phyloP scores from a whole-genome alignment of 2,113 vertebrate species.

The Spea multiplicata region DNA sequence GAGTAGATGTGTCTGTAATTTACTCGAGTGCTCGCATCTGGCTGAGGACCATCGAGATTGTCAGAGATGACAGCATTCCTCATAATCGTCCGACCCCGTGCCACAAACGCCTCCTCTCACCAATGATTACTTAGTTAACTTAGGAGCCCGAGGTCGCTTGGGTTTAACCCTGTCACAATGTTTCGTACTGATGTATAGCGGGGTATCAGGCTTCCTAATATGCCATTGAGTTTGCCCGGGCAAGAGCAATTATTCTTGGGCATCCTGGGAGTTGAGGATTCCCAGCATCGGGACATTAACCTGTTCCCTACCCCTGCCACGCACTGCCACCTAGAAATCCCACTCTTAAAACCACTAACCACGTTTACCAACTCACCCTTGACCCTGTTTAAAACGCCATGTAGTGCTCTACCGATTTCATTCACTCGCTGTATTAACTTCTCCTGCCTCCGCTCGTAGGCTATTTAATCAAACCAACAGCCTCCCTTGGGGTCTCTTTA shows the following conservation, averaged over 20 bases:
- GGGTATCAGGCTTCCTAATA: background rate
- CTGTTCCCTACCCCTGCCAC: too few relatives aligned
- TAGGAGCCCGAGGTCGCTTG: background rate
- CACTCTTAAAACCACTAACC: too few relatives aligned
- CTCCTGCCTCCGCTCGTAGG: background rate
- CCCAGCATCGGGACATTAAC: too few relatives aligned
- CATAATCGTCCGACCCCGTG: background rate
- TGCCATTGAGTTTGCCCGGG: too few relatives aligned
- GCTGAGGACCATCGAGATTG: background rate
- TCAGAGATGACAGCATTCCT: background rate
- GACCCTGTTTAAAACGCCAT: too few relatives aligned
- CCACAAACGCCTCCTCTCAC: background rate
- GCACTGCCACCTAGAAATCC: too few relatives aligned
- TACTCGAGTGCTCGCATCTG: slow-evolving; percentile 14
- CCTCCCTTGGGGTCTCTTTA: background rate
- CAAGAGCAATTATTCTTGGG: too few relatives aligned
- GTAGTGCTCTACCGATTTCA: background rate
- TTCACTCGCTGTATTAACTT: background rate
- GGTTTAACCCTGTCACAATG: background rate
- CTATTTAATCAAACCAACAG: background rate
- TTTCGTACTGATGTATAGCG: background rate
- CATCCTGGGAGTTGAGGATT: too few relatives aligned
- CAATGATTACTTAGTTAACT: background rate
- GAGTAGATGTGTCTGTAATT: background rate
- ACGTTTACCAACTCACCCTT: too few relatives aligned